Evolutionary conservation across 2,113 vertebrate species (phyloP), one percentile per base, ranked within the genome.

Genomic region (Perca flavescens): DNA sequence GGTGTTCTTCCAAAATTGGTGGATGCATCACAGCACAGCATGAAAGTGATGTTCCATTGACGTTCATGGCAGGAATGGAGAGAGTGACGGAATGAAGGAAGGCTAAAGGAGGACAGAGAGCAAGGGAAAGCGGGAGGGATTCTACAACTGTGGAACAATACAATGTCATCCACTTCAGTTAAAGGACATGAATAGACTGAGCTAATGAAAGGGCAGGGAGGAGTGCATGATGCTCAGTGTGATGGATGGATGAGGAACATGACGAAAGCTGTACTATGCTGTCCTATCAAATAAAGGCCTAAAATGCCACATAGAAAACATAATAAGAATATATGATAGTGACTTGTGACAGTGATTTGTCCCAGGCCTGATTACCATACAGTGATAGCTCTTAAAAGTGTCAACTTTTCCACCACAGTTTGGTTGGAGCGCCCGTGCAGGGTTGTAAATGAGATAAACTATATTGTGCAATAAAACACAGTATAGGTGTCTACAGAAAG

Each of bases 31-130:
- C 54, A 43, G 72, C 86, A n/a, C 86, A 83, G 76, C 56, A 8
- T 64, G 74, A 58, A 67, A 80, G 63, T 58, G 79, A 86, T 83
- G 72, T 56, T 28, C 58, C 67, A 80, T 73, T 83, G 88, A 85
- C 62, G n/a, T 86, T 77, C 68, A 14, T 19, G 1, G 72, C 52
- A 63, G 85, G 81, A 75, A 63, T 47, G 43, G 34, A 54, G 36
- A 22, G 31, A 52, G 25, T 0, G 67, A 49, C 2, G 1, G 19
- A 74, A 22, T 2, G n/a, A 65, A 72, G 7, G 61, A 82, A 80
- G 34, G 64, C 36, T 40, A 63, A 69, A 36, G 40, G 67, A 79
- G 28, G 66, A 68, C 61, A 28, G 2, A 17, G 47, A 54, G 13
- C 25, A 50, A 56, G 36, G 43, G 25, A 53, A 19, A 47, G 46